These are phyloP conservation scores for Champsocephalus gunnari DNA, from an alignment of 2,797 vertebrate genomes.

Conservation along the genomic window DNA sequence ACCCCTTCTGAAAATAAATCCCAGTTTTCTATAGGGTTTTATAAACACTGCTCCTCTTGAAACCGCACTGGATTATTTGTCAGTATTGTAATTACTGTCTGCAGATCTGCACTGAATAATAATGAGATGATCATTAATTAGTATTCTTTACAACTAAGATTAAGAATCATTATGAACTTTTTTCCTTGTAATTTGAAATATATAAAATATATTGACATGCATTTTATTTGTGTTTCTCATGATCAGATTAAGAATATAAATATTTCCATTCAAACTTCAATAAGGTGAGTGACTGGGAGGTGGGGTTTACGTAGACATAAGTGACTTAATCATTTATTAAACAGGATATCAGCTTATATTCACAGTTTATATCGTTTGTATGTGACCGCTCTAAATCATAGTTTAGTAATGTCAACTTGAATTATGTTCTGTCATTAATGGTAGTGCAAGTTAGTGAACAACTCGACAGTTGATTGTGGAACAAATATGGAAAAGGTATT, in stretches of 20 bases:
- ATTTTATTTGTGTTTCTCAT: too few species aligned
- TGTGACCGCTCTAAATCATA: too few species aligned
- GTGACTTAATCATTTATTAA: not conserved
- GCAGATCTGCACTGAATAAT: not conserved
- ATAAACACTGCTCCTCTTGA: not conserved
- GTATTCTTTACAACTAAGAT: not conserved
- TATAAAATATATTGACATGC: too few species aligned
- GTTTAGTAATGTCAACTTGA: too few species aligned
- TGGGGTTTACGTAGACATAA: not conserved
- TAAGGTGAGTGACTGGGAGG: not conserved
- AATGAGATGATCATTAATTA: not conserved
- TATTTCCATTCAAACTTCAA: too few species aligned
- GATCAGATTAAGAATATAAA: too few species aligned
- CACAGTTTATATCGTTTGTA: too few species aligned
- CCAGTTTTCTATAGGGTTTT: not conserved
- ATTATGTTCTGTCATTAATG: too few species aligned
- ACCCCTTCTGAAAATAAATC: constrained; percentile 2
- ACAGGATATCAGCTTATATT: not conserved
- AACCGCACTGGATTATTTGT: not conserved
- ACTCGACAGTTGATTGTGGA: too few species aligned
- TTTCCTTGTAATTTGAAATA: not conserved
- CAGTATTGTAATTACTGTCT: not conserved
- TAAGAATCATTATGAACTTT: not conserved
- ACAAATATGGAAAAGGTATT: too few species aligned
- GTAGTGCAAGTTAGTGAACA: too few species aligned